Percentiles rank a stretch among this genome's conserved stretches.
These are phyloP conservation scores for Corythornis leucogaster DNA, from an alignment of 2,797 vertebrate species.

Conservation along the genomic window DNA sequence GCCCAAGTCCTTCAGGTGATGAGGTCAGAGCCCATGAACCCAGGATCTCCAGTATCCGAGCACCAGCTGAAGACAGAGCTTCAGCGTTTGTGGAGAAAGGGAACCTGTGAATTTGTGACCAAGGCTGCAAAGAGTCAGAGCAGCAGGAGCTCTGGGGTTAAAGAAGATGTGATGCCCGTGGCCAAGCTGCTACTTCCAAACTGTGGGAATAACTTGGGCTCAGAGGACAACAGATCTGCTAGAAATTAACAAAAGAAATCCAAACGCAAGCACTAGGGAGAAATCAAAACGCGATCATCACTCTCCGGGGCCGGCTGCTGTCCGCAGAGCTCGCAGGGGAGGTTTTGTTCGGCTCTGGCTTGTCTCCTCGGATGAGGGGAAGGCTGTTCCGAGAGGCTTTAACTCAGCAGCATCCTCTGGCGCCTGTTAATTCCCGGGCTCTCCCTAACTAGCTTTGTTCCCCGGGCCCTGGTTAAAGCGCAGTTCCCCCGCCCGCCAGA, in stretches of 20 bases:
- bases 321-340: not conserved
- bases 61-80: not conserved
- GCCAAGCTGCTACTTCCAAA: not conserved
- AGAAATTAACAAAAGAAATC: not conserved
- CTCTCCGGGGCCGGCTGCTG: not conserved
- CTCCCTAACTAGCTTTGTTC: slow-evolving; percentile 46
- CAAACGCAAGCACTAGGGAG: not conserved
- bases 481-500: slow-evolving; percentile 37
- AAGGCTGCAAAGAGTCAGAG: not conserved
- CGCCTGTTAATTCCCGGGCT: not conserved
- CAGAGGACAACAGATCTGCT: not conserved
- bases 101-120: not conserved
- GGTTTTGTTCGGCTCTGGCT: slow-evolving; percentile 37
- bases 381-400: slow-evolving; percentile 30
- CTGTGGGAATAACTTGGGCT: not conserved
- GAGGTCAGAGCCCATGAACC: not conserved
- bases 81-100: not conserved
- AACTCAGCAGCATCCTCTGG: not conserved
- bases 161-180: not conserved
- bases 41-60: not conserved
- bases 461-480: slow-evolving; percentile 28
- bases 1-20: not conserved
- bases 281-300: not conserved
- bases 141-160: not conserved
- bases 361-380: not conserved